These are phyloP conservation scores for Sandelia bainsii DNA, from an alignment of 2,797 vertebrate species.

Conservation along the genomic window DNA sequence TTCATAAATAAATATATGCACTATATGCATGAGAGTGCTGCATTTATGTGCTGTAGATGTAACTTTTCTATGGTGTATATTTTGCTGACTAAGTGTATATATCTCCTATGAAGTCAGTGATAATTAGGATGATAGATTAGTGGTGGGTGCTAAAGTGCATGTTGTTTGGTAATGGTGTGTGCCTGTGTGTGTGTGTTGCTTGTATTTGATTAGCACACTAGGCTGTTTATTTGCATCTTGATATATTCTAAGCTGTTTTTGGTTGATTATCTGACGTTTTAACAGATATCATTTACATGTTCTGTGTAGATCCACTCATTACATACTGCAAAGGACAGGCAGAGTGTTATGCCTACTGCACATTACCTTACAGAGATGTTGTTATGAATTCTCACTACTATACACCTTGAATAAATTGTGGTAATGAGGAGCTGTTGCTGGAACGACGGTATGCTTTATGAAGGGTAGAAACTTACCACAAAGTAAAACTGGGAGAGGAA, in stretches of 20 bases:
- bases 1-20: not conserved
- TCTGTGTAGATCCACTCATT: conserved; percentile 24
- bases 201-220: not conserved
- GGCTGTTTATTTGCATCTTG: conserved; percentile 19
- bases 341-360: conserved; percentile 1
- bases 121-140: conserved; percentile 32
- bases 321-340: conserved; percentile 14
- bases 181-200: not conserved
- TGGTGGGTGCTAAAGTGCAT: conserved; percentile 5
- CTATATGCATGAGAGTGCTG: not conserved
- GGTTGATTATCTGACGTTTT: conserved; percentile 29
- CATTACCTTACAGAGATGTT: conserved; percentile 33
- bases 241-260: conserved; percentile 9
- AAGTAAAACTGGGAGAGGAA: conserved; percentile 34
- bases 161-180: not conserved
- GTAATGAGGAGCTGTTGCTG: conserved; percentile 55
- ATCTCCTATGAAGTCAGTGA: conserved; percentile 19
- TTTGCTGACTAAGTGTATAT: conserved; percentile 13
- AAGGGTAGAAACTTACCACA: conserved; percentile 38
- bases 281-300: conserved; percentile 30
- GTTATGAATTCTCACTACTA: conserved; percentile 47
- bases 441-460: conserved; percentile 23
- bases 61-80: not conserved
- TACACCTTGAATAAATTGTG: conserved; percentile 55
- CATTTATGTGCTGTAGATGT: not conserved